These are phyloP conservation scores for Gymnothorax javanicus DNA, from an alignment of 2,797 vertebrate species.

Conservation along the genomic window DNA sequence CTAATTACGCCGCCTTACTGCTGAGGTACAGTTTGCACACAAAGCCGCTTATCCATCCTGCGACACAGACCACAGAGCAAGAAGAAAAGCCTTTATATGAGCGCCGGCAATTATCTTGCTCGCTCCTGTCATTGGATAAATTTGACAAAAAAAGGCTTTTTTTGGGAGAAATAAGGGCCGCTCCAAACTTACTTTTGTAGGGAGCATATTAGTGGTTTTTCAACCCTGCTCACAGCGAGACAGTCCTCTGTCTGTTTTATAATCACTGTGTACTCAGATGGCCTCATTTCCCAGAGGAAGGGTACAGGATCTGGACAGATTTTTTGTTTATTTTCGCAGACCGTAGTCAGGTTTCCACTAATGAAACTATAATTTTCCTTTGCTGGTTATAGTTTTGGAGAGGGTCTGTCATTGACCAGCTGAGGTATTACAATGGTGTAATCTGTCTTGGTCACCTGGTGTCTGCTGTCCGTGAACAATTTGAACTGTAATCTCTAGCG, in stretches of 20 bases:
- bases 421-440: too few species aligned
- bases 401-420: neutral
- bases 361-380: neutral
- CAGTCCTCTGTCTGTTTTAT: neutral
- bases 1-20: conserved; percentile 49
- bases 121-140: conserved; percentile 21
- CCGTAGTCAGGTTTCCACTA: neutral
- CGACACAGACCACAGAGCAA: neutral
- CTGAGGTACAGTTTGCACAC: conserved; percentile 21
- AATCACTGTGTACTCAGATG: neutral
- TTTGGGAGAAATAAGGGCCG: neutral
- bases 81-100: conserved; percentile 20
- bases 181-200: conserved; percentile 10
- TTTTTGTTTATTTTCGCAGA: neutral
- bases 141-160: neutral
- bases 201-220: neutral
- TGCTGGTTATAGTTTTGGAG: neutral
- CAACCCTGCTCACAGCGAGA: neutral
- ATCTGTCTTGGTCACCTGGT: too few species aligned
- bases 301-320: neutral
- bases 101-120: neutral
- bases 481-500: too few species aligned
- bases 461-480: too few species aligned
- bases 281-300: neutral
- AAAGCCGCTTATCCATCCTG: conserved; percentile 33